Base-by-base conservation (phyloP, 2,113 vertebrate species). In the Ceratotherium simum region DNA sequence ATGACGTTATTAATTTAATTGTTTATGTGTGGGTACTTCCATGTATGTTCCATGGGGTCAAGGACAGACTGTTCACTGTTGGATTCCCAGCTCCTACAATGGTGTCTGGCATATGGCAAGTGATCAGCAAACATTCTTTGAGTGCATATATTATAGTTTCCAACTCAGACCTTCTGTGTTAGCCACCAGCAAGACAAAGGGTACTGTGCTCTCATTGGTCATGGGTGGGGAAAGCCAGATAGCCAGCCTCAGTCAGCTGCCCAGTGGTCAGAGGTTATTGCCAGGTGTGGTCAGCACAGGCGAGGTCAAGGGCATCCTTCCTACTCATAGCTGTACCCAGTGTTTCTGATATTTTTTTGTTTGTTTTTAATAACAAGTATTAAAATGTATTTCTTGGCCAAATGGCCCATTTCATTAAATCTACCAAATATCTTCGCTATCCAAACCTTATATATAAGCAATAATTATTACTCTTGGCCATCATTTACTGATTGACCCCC, bases 401-500 rank as follows among this genome's bases (percentile, higher is more conserved):
- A 86, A 97, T 82, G 42, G 23, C 27, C 25, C 42, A 70, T 80
- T 36, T 95, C 54, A 82, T 85, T 92, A 76, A 87, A 46, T 81
- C 12, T 36, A 75, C 36, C 25, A 88, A 91, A 60, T 72, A 79
- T 8, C 46, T 73, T 79, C 27, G 39, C 14, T 73, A 62, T 48
- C 54, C 29, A 83, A 67, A 46, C 16, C 78, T 96, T 81, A 60
- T 2, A 21, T 46, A 36, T 88, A 60, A 89, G 65, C 39, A 93
- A 81, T 82, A 94, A 39, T 90, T 39, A 58, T 87, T 84, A 42
- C 42, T 67, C 31, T 20, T 60, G 27, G n/a, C 42, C 56, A 31
- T 90, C 4, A 39, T 42, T 46, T 56, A 83, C 29, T 27, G 48
- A 60, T 11, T 69, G 69, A 70, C 39, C 3, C 27, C 31, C 3